Percentiles rank a stretch among this genome's conserved stretches.
These are phyloP conservation scores for Taenaris catops DNA, from an alignment of 2,888 invertebrate species.

Conservation along the genomic window DNA sequence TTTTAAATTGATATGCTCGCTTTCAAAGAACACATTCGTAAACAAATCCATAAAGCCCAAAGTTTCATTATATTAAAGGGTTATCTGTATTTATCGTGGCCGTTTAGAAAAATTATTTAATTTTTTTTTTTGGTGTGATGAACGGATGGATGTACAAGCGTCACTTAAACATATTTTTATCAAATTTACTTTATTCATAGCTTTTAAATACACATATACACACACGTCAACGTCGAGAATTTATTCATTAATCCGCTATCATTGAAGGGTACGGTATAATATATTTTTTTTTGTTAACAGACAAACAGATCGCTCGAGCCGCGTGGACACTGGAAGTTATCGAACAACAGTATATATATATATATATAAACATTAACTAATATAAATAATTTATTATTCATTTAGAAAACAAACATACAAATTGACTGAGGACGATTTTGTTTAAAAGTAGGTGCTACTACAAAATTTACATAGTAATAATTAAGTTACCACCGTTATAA, in stretches of 20 bases:
- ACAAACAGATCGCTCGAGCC: constrained; percentile 44
- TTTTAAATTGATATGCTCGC: no score
- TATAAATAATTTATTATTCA: constrained; percentile 5
- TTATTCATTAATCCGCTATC: constrained; percentile 45
- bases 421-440: constrained; percentile 12
- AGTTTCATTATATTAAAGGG: no score
- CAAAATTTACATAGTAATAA: constrained; percentile 8
- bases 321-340: constrained; percentile 34
- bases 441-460: constrained; percentile 4
- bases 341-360: neutral
- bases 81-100: no score
- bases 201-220: constrained; percentile 67
- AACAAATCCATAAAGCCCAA: no score
- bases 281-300: constrained; percentile 66
- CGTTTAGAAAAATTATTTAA: no score
- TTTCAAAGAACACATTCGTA: no score
- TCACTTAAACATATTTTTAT: constrained; percentile 42
- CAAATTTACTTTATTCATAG: constrained; percentile 48
- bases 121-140: constrained; percentile 23
- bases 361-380: neutral
- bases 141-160: constrained; percentile 30
- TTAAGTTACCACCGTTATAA: no score
- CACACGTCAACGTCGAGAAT: constrained; percentile 58
- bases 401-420: constrained; percentile 14
- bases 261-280: constrained; percentile 56